A percentile compares a stretch with the other conserved stretches of the same genome.
phyloP scores from a whole-genome alignment of 2,888 invertebrate genomes.

The Stenodera caucasica region DNA sequence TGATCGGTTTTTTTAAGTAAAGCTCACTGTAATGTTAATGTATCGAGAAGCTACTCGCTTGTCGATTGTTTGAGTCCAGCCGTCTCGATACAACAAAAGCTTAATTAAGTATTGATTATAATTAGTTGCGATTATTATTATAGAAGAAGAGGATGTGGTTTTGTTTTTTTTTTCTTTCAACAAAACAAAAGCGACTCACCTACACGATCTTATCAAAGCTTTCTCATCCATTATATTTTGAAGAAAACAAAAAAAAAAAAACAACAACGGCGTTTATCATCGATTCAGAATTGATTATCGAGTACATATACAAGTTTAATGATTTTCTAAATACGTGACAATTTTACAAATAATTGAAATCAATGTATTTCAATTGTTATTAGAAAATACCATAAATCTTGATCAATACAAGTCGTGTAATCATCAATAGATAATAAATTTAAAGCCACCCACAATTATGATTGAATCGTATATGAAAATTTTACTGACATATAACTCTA shows the following conservation, averaged over 20 bases:
- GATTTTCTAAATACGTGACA: slow-evolving; percentile 1
- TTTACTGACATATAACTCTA: too few relatives aligned
- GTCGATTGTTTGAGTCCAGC: background rate
- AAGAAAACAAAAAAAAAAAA: too few relatives aligned
- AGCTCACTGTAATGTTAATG: too few relatives aligned
- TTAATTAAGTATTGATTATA: background rate
- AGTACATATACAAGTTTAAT: too few relatives aligned
- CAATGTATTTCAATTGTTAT: background rate
- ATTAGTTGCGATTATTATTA: background rate
- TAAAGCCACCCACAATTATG: background rate
- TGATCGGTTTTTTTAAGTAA: too few relatives aligned
- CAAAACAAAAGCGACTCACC: background rate
- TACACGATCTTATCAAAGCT: background rate
- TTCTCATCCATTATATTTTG: background rate
- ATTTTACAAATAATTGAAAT: slow-evolving; percentile 3
- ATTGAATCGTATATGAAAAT: slow-evolving; percentile 7
- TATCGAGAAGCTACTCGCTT: background rate
- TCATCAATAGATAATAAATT: background rate
- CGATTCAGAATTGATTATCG: too few relatives aligned
- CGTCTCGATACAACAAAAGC: background rate
- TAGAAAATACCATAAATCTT: background rate
- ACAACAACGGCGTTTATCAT: background rate
- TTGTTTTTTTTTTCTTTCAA: background rate
- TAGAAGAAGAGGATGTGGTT: background rate
- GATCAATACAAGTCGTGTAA: background rate